A percentile compares a stretch with the other conserved stretches of the same genome.
Evolutionary conservation across 2,888 invertebrate species (phyloP).

Genomic region (Macrosiphum euphorbiae): DNA sequence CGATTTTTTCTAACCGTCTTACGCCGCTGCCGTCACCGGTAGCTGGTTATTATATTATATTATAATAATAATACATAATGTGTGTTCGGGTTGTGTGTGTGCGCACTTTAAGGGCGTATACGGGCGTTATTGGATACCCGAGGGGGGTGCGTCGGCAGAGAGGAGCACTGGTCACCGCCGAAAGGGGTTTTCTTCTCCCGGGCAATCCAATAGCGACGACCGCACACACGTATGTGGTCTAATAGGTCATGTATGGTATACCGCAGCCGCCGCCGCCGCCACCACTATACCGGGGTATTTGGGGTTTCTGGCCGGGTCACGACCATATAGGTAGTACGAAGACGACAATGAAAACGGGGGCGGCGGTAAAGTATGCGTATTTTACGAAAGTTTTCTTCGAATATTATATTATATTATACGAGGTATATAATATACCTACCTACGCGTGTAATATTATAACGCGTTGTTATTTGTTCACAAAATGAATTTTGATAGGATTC

Average conservation of each 20-base stretch:
- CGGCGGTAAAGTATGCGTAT: neutral
- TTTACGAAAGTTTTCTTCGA: slow-evolving; percentile 51
- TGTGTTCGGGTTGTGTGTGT: neutral
- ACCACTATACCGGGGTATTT: slow-evolving; percentile 53
- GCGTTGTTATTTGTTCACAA: slow-evolving; percentile 31
- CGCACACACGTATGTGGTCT: slow-evolving; percentile 23
- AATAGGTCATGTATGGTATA: slow-evolving; percentile 11
- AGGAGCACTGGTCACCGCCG: slow-evolving; percentile 20
- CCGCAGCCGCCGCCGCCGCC: neutral
- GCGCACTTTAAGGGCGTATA: slow-evolving; percentile 59
- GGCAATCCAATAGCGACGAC: slow-evolving; percentile 38
- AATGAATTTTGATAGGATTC: slow-evolving; percentile 63
- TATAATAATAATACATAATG: neutral
- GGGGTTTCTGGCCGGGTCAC: slow-evolving; percentile 57
- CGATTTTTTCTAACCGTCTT: slow-evolving; percentile 38
- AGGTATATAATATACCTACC: neutral
- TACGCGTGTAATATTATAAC: neutral
- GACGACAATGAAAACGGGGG: slow-evolving; percentile 4
- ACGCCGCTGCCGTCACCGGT: slow-evolving; percentile 28
- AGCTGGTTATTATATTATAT: slow-evolving; percentile 40
- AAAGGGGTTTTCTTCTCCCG: neutral
- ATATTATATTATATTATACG: neutral
- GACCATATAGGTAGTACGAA: neutral
- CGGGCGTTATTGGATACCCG: slow-evolving; percentile 51
- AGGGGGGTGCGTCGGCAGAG: neutral